Evolutionary conservation across 2,888 invertebrate genomes (phyloP).

Genomic region (Pristionchus maxplancki): DNA sequence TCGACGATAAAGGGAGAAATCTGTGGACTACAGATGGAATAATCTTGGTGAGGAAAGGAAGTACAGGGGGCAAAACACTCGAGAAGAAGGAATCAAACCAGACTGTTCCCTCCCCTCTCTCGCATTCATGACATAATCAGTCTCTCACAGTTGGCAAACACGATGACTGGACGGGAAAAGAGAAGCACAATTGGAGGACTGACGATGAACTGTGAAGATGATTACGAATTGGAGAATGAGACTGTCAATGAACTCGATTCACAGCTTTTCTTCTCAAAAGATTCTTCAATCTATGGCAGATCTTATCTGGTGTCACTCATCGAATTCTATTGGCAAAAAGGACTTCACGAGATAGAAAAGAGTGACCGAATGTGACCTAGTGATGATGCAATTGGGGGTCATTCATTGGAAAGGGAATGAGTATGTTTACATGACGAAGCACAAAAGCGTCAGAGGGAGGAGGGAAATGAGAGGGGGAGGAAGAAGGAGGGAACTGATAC

Average conservation of each 20-base stretch:
- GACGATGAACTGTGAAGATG: not conserved
- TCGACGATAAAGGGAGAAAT: not conserved
- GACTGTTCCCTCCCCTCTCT: not conserved
- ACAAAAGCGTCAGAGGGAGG: conserved; percentile 3
- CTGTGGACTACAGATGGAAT: not conserved
- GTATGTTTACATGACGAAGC: conserved; percentile 35
- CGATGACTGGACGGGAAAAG: conserved; percentile 8
- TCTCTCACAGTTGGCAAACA: conserved; percentile 14
- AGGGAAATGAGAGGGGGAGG: not conserved
- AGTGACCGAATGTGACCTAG: not conserved
- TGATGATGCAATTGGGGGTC: not conserved
- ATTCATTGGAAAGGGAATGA: not conserved
- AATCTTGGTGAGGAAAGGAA: not conserved
- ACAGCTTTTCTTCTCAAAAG: not conserved
- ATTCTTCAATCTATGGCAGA: not conserved
- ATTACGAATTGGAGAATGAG: not conserved
- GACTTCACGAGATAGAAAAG: not conserved
- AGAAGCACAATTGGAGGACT: not conserved
- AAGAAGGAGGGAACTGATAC: not conserved
- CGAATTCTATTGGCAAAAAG: not conserved
- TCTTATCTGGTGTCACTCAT: not conserved
- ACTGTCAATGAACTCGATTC: not conserved
- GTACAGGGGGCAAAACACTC: conserved; percentile 12
- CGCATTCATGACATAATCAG: conserved; percentile 38
- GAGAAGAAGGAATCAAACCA: conserved; percentile 41